A percentile compares a stretch with the other conserved stretches of the same genome.
Conservation (phyloP, 2,888 invertebrate genomes). For the Catocala fraxini region DNA sequence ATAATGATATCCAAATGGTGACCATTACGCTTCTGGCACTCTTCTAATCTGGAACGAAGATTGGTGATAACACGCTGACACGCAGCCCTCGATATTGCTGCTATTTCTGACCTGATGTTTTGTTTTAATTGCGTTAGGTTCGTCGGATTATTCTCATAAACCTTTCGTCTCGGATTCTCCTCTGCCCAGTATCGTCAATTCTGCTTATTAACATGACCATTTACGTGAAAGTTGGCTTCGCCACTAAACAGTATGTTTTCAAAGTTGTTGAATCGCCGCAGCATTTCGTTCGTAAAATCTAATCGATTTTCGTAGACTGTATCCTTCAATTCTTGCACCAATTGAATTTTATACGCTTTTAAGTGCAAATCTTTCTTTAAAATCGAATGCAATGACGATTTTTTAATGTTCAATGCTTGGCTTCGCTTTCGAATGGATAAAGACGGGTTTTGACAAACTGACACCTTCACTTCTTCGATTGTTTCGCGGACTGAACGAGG, state of each 20-base stretch:
- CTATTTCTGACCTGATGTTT: too few species aligned
- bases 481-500: conserved; percentile 24
- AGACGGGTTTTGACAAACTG: conserved; percentile 4
- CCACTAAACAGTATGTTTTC: conserved; percentile 27
- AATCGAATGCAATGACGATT: neutral
- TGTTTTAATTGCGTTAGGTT: too few species aligned
- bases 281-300: conserved; percentile 27
- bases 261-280: conserved; percentile 25
- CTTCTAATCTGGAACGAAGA: too few species aligned
- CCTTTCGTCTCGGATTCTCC: too few species aligned
- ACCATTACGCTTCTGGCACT: too few species aligned
- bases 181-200: too few species aligned
- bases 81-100: too few species aligned
- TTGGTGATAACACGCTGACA: too few species aligned
- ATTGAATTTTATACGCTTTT: conserved; percentile 3
- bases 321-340: conserved; percentile 35
- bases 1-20: too few species aligned
- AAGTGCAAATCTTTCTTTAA: conserved; percentile 26
- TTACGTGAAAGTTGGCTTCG: conserved; percentile 35
- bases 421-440: conserved; percentile 25
- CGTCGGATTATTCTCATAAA: too few species aligned
- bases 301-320: conserved; percentile 23
- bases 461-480: conserved; percentile 22
- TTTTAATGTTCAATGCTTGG: neutral
- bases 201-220: conserved; percentile 21